Base-by-base conservation (phyloP, 1,140 invertebrate genomes). In the Scaptomyza graminum region DNA sequence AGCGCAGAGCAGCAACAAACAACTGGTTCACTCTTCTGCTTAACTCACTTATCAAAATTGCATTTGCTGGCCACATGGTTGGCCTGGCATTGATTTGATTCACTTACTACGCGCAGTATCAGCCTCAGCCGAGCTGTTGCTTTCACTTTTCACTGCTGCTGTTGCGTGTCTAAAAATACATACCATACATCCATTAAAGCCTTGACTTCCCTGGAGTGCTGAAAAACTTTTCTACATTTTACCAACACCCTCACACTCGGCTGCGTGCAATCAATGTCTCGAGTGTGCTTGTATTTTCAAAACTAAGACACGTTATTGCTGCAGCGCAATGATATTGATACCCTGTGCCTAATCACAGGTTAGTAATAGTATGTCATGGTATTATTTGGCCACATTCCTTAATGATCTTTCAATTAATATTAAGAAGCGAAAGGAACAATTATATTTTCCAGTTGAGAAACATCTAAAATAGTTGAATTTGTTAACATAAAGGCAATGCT, bases 41-140 rank as follows among this genome's bases (percentile, higher is more conserved):
- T n/a, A 13, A 37, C 60, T 72, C 34, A 12, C 70, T 80, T 49
- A 80, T 60, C 60, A 63, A 71, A 64, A 76, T 56, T 63, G 73
- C 63, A 80, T 57, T 76, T 49, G 13, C 16, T n/a, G 39, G 8
- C 51, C 63, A 62, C 41, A 62, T 66, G 64, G 8, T 55, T 12
- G 56, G 8, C 44, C 18, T 15, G 37, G 25, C 55, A 39, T 64
- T 73, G 74, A 68, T 73, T 76, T 34, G 51, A 76, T 70, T 70
- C 59, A 60, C 34, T 55, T 57, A 41, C 31, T 7, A 6, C 28
- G 5, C 54, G 34, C 46, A 49, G 15, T 50, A 61, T 44, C 22
- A 49, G 3, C 28, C 46, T 44, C 22, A 49, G 3, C 28, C 46
- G 13, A 31, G 28, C 22, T 50, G 28, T 37, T 50, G 12, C 13